Evolutionary conservation across 2,888 invertebrate species (phyloP), one percentile per base, ranked within the genome.

Genomic region (Apamea anceps): DNA sequence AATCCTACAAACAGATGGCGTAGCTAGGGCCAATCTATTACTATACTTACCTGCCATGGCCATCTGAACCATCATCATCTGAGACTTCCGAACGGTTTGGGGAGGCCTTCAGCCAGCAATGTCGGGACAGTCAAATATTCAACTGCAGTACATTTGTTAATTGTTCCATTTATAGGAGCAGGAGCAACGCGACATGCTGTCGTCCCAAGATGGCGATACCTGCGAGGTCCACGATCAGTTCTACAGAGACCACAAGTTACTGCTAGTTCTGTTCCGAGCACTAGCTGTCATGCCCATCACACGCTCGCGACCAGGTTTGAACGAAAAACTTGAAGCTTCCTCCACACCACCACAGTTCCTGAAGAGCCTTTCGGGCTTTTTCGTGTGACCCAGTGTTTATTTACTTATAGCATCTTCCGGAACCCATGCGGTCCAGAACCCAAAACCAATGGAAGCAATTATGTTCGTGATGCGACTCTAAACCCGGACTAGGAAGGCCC

Each of bases 261-360:
- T 98, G 51, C 92, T 98, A 42, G 97, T 97, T 72, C 91, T 98
- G 72, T 98, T 98, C 91, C 95, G 97, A 85, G 97, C 97, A 0
- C 94, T 98, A 65, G 98, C 97, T 0, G 98, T 98, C 2, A 98
- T 98, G 98, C 98, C 98, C 2, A 97, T 97, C 84, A 96, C 97
- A 8, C 94, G 97, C 48, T 97, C 97, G 1, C 91, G 96, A 10
- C 97, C 97, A 86, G 97, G 97, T 97, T 88, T 81, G 45, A 72
- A 60, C 2, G n/a, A 48, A 18, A 37, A 15, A 1, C 21, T 57
- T 72, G 37, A 60, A 60, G 18, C 37, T 37, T 0, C n/a, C 2
- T 37, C 37, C 1, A 62, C 4, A 13, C 12, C 13, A 25, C 25
- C 25, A 65, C 37, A 37, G 25, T 18, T 67, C 25, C 6, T 6